Evolutionary conservation across 2,888 invertebrate species (phyloP).

Genomic region (Tenthredo amoena): DNA sequence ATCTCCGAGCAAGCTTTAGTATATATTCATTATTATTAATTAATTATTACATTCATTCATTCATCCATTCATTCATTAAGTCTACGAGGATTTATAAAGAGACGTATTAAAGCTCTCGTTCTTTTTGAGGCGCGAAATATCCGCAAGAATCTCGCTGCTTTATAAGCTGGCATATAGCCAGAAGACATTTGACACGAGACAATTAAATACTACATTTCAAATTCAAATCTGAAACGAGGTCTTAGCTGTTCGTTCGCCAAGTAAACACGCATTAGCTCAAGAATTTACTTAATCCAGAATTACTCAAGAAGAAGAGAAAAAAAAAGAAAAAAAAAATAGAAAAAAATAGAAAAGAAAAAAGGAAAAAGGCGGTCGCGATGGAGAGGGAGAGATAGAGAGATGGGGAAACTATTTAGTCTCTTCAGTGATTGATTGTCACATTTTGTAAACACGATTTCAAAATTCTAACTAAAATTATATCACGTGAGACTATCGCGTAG

Average conservation of each 20-base stretch:
- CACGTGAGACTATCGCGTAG: neutral
- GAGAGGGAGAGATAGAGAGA: neutral
- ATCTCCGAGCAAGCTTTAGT: no score
- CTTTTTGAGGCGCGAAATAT: neutral
- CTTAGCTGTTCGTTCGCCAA: conserved; percentile 2
- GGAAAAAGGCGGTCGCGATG: neutral
- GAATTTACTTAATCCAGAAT: conserved; percentile 37
- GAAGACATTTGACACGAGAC: conserved; percentile 45
- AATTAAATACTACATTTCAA: conserved; percentile 44
- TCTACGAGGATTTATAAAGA: no score
- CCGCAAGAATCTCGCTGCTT: conserved; percentile 8
- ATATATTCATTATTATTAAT: no score
- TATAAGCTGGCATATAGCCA: conserved; percentile 40
- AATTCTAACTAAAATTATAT: neutral
- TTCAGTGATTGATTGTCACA: conserved; percentile 60
- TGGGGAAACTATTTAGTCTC: neutral
- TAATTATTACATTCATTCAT: no score
- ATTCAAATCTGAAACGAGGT: conserved; percentile 39
- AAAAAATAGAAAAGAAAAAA: neutral
- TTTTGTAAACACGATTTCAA: conserved; percentile 60
- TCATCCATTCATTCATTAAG: no score
- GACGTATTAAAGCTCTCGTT: neutral
- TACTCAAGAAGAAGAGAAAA: neutral
- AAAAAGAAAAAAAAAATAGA: neutral
- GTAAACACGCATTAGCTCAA: conserved; percentile 30